These are phyloP conservation scores for Zelleria hepariella DNA, from an alignment of 2,888 invertebrate species.

Conservation along the genomic window DNA sequence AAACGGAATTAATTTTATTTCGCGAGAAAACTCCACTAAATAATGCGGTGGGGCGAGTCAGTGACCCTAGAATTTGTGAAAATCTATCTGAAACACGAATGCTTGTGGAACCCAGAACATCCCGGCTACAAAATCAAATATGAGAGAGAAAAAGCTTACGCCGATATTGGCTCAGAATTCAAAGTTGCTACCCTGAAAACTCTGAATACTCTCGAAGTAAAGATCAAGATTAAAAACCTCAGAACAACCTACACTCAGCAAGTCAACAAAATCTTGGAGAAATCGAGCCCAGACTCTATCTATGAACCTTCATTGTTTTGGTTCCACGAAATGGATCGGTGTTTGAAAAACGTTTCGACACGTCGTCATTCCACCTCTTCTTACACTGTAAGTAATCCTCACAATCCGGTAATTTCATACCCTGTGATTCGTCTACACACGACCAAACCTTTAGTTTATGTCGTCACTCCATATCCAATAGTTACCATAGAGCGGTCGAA, in stretches of 20 bases:
- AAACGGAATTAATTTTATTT: not conserved
- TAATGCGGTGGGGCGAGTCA: slow-evolving; percentile 61
- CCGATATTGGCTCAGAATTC: slow-evolving; percentile 40
- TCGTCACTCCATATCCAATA: no score
- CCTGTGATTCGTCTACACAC: not conserved
- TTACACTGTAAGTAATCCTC: slow-evolving; percentile 18
- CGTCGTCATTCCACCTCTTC: slow-evolving; percentile 23
- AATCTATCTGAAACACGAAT: slow-evolving; percentile 60
- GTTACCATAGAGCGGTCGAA: no score
- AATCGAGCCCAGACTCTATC: slow-evolving; percentile 44
- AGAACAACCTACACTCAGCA: slow-evolving; percentile 63
- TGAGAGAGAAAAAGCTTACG: slow-evolving; percentile 48
- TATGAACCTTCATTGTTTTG: slow-evolving; percentile 52
- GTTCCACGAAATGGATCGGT: slow-evolving; percentile 58
- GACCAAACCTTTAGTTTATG: not conserved
- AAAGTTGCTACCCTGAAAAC: slow-evolving; percentile 35
- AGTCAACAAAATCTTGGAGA: slow-evolving; percentile 55
- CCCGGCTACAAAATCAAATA: slow-evolving; percentile 47
- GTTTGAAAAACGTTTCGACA: slow-evolving; percentile 36
- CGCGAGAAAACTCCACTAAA: slow-evolving; percentile 10
- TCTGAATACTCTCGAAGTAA: slow-evolving; percentile 47
- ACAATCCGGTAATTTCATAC: not conserved
- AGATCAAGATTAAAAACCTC: slow-evolving; percentile 61
- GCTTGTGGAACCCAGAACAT: slow-evolving; percentile 60
- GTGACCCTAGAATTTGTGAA: slow-evolving; percentile 61